Conservation (phyloP, 2,888 invertebrate genomes). For the Morpho deidamia region DNA sequence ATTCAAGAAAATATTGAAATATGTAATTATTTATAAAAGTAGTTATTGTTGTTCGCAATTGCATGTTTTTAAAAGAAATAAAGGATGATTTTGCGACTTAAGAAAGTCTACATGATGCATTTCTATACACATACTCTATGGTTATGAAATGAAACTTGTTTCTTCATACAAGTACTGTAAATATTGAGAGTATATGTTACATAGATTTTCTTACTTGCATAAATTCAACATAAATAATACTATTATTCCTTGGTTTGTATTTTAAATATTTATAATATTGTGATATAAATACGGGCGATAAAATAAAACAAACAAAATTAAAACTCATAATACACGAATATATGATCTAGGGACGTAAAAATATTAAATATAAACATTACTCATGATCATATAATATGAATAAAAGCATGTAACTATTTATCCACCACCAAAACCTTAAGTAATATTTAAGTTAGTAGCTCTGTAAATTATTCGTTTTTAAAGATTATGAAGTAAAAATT, state of each 20-base stretch:
- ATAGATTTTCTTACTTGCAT: too few relatives aligned
- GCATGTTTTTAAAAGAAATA: too few relatives aligned
- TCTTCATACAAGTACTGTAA: too few relatives aligned
- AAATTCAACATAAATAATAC: too few relatives aligned
- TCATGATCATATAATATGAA: slow-evolving; percentile 60
- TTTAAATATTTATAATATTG: not conserved
- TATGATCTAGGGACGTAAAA: slow-evolving; percentile 48
- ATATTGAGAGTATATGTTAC: too few relatives aligned
- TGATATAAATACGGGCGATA: not conserved
- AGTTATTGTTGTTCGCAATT: too few relatives aligned
- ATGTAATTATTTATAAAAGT: too few relatives aligned
- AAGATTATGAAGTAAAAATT: slow-evolving; percentile 25
- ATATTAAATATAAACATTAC: slow-evolving; percentile 56
- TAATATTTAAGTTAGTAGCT: slow-evolving; percentile 55
- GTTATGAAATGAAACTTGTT: too few relatives aligned
- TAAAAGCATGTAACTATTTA: slow-evolving; percentile 52
- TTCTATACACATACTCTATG: too few relatives aligned
- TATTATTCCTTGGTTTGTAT: not conserved
- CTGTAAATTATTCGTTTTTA: slow-evolving; percentile 28
- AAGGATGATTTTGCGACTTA: too few relatives aligned
- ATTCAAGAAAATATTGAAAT: too few relatives aligned
- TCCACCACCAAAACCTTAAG: slow-evolving; percentile 63
- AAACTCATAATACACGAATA: slow-evolving; percentile 51
- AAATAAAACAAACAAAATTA: slow-evolving; percentile 43
- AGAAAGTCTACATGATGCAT: too few relatives aligned